Conservation (phyloP, 1,140 invertebrate species). For the Melipona quadrifasciata region DNA sequence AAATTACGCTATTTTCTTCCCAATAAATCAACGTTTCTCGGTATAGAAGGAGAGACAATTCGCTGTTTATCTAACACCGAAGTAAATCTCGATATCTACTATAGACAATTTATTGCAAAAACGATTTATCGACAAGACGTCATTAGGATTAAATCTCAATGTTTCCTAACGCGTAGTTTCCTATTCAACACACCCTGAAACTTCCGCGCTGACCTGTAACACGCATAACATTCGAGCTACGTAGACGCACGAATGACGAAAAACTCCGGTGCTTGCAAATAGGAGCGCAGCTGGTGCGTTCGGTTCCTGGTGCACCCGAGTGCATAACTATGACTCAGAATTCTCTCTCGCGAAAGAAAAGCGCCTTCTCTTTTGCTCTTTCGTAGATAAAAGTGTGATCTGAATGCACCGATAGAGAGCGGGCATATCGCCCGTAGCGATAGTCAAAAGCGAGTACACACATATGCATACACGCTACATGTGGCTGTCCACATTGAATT, state of each 20-base stretch:
- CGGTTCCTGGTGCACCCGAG: constrained; percentile 38
- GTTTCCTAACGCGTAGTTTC: background rate
- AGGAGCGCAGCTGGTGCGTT: constrained; percentile 42
- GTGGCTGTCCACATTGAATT: no score
- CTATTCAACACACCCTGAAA: background rate
- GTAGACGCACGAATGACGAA: background rate
- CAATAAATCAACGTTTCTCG: no score
- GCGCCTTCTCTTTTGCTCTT: background rate
- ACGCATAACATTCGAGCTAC: background rate
- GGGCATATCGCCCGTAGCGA: background rate
- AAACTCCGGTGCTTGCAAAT: constrained; percentile 6
- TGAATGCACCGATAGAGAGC: constrained; percentile 33
- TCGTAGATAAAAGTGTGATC: constrained; percentile 30
- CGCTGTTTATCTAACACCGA: background rate
- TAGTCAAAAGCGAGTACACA: background rate
- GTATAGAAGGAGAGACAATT: background rate
- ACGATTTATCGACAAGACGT: no score
- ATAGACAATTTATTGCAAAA: no score
- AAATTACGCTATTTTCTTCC: no score
- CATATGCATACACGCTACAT: background rate
- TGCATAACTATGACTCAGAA: constrained; percentile 49
- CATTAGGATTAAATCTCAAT: background rate
- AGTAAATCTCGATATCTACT: no score
- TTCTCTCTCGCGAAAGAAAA: constrained; percentile 44
- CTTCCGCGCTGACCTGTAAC: background rate